Percentiles rank a stretch among this genome's conserved stretches.
Evolutionary conservation across 1,140 invertebrate genomes (phyloP).

Genomic region (Panagrolaimus sp.): DNA sequence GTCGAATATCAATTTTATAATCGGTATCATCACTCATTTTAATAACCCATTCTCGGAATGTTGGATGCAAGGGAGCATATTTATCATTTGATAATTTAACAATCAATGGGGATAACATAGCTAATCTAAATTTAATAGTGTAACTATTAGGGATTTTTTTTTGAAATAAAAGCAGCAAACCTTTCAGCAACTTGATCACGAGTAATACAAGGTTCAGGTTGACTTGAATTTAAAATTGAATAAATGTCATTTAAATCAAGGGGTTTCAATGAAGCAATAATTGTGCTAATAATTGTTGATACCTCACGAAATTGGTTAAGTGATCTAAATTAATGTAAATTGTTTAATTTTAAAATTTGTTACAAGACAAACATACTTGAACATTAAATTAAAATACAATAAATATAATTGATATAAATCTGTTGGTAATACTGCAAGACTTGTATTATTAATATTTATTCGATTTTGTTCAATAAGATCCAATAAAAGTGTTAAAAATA

Average conservation of each 20-base stretch:
- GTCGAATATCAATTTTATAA: slow-evolving; percentile 68
- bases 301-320: slow-evolving; percentile 43
- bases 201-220: slow-evolving; percentile 67
- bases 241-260: slow-evolving; percentile 83
- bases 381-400: slow-evolving; percentile 82
- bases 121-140: slow-evolving; percentile 25
- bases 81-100: slow-evolving; percentile 19
- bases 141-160: neutral
- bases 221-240: slow-evolving; percentile 81
- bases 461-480: slow-evolving; percentile 86
- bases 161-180: slow-evolving; percentile 9
- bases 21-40: slow-evolving; percentile 68
- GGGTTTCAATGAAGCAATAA: slow-evolving; percentile 81
- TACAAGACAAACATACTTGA: slow-evolving; percentile 80
- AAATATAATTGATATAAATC: slow-evolving; percentile 85
- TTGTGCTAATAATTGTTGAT: slow-evolving; percentile 69
- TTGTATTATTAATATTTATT: slow-evolving; percentile 82
- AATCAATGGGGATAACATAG: slow-evolving; percentile 38
- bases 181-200: slow-evolving; percentile 28
- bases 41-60: slow-evolving; percentile 80
- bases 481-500: slow-evolving; percentile 84
- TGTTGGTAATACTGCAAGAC: slow-evolving; percentile 78
- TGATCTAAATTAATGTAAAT: slow-evolving; percentile 33
- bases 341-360: slow-evolving; percentile 67
- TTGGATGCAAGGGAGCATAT: slow-evolving; percentile 39